A percentile compares a stretch with the other conserved stretches of the same genome.
Conservation (phyloP, 2,113 vertebrate genomes). For the Ctenomys sociabilis region DNA sequence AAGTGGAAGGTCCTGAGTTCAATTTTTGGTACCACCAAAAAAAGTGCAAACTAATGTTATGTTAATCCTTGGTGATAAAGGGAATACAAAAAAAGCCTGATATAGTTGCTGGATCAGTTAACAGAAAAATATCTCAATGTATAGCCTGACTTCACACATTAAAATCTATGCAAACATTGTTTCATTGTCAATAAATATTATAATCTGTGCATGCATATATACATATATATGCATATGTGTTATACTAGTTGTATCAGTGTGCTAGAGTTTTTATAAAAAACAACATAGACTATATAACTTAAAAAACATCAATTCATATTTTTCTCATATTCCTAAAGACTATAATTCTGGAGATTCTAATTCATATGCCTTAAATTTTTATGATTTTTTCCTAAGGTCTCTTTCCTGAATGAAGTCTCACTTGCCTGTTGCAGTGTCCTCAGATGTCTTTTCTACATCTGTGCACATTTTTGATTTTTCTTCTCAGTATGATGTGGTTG, state of each 20-base stretch:
- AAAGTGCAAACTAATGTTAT: neutral
- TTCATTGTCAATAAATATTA: neutral
- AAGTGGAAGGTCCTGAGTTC: too few relatives aligned
- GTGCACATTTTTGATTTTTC: neutral
- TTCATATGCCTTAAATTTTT: neutral
- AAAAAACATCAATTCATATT: neutral
- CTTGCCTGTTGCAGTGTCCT: rapidly evolving
- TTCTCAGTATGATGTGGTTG: neutral
- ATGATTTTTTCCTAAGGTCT: neutral
- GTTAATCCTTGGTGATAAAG: neutral
- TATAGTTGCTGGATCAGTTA: neutral
- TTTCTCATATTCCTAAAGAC: neutral
- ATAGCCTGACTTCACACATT: neutral
- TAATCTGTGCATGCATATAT: neutral
- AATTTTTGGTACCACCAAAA: neutral
- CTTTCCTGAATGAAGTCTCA: neutral
- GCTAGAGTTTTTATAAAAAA: neutral
- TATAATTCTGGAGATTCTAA: neutral
- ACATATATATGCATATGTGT: neutral
- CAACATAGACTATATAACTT: neutral
- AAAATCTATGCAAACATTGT: neutral
- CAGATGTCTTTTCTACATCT: neutral
- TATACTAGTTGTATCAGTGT: neutral
- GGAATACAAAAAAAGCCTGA: neutral
- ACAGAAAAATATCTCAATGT: neutral